Evolutionary conservation across 1,140 invertebrate genomes (phyloP).

Genomic region (Drosophila arizonae): DNA sequence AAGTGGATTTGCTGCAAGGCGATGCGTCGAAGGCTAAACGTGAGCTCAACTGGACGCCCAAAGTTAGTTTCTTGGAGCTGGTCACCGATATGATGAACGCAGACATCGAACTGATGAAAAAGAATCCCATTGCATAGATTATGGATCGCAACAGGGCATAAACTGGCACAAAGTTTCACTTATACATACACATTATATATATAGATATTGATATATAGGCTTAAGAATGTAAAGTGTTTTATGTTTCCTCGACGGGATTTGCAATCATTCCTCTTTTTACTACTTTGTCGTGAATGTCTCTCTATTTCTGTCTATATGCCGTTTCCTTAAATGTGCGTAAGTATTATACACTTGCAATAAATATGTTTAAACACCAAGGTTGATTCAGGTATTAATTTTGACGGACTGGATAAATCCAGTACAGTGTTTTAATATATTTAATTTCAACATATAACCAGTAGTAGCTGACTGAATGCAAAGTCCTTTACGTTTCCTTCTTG

Average conservation of each 20-base stretch:
- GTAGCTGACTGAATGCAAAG: not conserved
- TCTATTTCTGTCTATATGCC: conserved; percentile 10
- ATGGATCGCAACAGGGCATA: conserved; percentile 5
- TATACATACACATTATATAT: conserved; percentile 37
- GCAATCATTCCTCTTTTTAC: conserved; percentile 66
- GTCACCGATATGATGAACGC: conserved; percentile 98
- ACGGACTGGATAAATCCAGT: conserved; percentile 9
- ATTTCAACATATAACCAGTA: conserved; percentile 49
- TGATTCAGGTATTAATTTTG: not conserved
- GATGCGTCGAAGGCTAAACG: conserved; percentile 95
- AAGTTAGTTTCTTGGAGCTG: conserved; percentile 92
- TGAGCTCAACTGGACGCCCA: conserved; percentile 94
- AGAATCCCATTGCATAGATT: conserved; percentile 92
- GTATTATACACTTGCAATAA: conserved; percentile 55
- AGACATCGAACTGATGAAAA: conserved; percentile 96
- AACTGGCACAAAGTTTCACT: conserved; percentile 63
- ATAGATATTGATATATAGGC: conserved; percentile 46
- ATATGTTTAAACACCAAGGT: conserved; percentile 33
- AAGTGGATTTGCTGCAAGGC: conserved; percentile 96
- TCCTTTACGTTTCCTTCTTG: conserved; percentile 85
- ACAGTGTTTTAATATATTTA: conserved; percentile 40
- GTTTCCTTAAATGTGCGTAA: conserved; percentile 45
- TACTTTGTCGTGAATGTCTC: conserved; percentile 40
- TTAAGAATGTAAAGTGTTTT: conserved; percentile 57
- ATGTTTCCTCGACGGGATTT: conserved; percentile 52